Base-by-base conservation (phyloP, 2,797 vertebrate species). In the Iguana delicatissima region DNA sequence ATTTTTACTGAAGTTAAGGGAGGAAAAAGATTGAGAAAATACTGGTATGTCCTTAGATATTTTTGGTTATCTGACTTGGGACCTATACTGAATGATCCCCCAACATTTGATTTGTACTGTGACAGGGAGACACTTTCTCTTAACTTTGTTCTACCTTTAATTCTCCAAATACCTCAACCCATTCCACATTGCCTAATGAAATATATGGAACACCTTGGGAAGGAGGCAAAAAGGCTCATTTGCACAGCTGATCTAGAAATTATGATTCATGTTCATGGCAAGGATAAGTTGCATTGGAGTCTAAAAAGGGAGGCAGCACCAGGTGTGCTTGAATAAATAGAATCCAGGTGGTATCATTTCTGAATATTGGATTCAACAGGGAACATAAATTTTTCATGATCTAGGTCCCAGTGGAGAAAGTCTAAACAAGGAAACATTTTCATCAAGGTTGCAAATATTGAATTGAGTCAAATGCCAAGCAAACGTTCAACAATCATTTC, bases 341-440 rank as follows among this genome's bases (percentile, higher is more conserved):
- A 91, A 64, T 94, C 87, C 92, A 96, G 92, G 94, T 95, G 93
- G 88, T 92, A 89, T 87, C 84, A 85, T 88, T 72, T 94, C 90
- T 52, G 89, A 94, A 95, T 90, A 89, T 90, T 94, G 86, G 88
- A 86, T 91, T 73, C 73, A 94, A 86, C 79, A 87, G 0, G 24
- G 62, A 90, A 95, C 89, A 94, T 90, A 90, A 80, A 85, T 96
- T 95, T 96, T 96, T 95, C 92, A 91, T 94, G 64, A 95, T 72
- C 64, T 87, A 14, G 29, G 90, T 95, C 88, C 62, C 90, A 94
- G 72, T 80, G 91, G 38, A 69, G 88, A 59, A 86, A 92, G 87
- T 92, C 24, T 94, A 80, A 93, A 87, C 93, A 64, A 93, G n/a
- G 76, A 95, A 96, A 94, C 87, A 93, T 95, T 95, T 96, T 93